These are phyloP conservation scores for Scortum barcoo DNA, from an alignment of 2,113 vertebrate genomes.

Conservation along the genomic window DNA sequence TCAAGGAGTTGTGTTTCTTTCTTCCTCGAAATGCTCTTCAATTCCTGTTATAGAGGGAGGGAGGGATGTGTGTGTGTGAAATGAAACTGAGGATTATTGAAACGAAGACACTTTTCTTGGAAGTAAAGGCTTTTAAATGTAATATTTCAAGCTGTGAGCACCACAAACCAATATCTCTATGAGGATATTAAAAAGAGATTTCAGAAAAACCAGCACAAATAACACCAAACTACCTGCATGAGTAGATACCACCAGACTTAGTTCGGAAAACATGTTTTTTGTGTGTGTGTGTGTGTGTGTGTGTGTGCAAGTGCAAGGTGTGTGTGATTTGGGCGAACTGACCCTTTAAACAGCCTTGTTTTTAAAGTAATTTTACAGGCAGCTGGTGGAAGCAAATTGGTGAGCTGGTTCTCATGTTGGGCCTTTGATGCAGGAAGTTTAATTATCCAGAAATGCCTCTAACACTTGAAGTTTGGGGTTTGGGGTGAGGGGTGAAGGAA, in stretches of 20 bases:
- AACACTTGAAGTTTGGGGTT: constrained; percentile 3
- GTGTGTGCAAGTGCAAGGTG: too few relatives aligned
- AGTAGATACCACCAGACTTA: not conserved
- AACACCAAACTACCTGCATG: not conserved
- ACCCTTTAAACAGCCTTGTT: not conserved
- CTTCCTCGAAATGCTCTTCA: constrained; percentile 11
- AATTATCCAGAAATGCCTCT: constrained; percentile 23
- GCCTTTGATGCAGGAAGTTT: constrained; percentile 8
- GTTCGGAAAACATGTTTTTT: too few relatives aligned
- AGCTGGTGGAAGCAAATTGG: not conserved
- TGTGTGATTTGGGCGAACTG: not conserved
- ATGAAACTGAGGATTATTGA: too few relatives aligned
- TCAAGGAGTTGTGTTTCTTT: constrained; percentile 22
- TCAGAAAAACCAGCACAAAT: not conserved
- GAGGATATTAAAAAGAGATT: not conserved
- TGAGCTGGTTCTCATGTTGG: not conserved
- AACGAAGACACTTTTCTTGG: too few relatives aligned
- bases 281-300: too few relatives aligned
- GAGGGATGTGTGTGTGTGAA: not conserved
- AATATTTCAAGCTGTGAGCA: too few relatives aligned
- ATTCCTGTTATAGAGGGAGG: not conserved
- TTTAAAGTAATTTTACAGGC: not conserved
- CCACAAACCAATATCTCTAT: too few relatives aligned
- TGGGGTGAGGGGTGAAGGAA: too few relatives aligned
- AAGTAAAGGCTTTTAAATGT: too few relatives aligned